Evolutionary conservation across 2,797 vertebrate genomes (phyloP).

Genomic region (Lacerta agilis): DNA sequence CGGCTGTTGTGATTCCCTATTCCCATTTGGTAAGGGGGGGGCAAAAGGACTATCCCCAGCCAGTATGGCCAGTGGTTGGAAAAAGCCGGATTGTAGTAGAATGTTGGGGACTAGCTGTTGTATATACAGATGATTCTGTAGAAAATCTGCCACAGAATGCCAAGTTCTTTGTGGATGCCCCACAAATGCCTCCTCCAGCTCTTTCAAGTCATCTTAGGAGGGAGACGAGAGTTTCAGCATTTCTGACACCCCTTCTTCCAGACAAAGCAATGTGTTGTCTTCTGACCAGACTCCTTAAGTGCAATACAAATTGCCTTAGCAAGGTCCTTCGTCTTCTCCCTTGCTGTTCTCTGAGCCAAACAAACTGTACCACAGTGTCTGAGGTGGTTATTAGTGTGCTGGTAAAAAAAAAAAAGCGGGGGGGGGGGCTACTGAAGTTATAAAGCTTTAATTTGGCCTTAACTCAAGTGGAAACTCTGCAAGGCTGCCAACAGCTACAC

Average conservation of each 20-base stretch:
- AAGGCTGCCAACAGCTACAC: slow-evolving; percentile 69
- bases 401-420: slow-evolving; percentile 65
- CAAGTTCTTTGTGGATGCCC: neutral
- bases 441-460: slow-evolving; percentile 76
- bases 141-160: neutral
- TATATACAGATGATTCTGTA: neutral
- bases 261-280: slow-evolving; percentile 6
- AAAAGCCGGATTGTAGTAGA: neutral
- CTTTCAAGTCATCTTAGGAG: neutral
- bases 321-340: slow-evolving; percentile 15
- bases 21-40: no score
- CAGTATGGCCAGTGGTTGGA: neutral
- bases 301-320: neutral
- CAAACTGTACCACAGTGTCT: slow-evolving; percentile 67
- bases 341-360: slow-evolving; percentile 5
- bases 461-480: slow-evolving; percentile 66
- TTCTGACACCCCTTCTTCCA: neutral
- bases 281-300: slow-evolving; percentile 15
- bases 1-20: neutral
- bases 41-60: neutral
- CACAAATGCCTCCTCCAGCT: neutral
- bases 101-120: neutral
- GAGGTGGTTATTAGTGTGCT: slow-evolving; percentile 74
- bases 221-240: neutral
- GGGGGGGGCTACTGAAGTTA: slow-evolving; percentile 67